A percentile compares a stretch with the other conserved stretches of the same genome.
phyloP scores from a whole-genome alignment of 1,140 invertebrate species.

The Zaprionus gabonicus region DNA sequence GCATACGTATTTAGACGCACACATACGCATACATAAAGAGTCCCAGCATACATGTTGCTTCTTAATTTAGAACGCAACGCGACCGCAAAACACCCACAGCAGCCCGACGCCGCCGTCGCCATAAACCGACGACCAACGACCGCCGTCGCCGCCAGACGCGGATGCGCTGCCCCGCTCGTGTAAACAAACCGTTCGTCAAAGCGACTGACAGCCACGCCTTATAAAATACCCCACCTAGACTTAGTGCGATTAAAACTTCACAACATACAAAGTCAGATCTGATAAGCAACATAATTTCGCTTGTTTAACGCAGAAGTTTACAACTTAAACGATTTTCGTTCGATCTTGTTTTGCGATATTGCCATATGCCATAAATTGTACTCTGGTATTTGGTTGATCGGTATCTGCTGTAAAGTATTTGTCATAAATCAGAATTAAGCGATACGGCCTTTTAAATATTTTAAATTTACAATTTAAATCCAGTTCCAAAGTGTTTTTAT shows the following conservation, averaged over 20 bases:
- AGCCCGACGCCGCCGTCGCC: conserved; percentile 13
- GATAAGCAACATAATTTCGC: conserved; percentile 25
- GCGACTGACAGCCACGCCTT: conserved; percentile 23
- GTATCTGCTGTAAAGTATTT: neutral
- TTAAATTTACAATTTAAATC: conserved; percentile 4
- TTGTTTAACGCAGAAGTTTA: conserved; percentile 7
- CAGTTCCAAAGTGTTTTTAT: neutral
- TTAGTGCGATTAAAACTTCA: conserved; percentile 67
- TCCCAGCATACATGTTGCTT: conserved; percentile 32
- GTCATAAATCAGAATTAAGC: conserved; percentile 3
- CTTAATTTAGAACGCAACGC: conserved; percentile 76
- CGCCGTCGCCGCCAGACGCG: conserved; percentile 4
- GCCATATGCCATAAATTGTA: neutral
- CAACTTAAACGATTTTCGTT: neutral
- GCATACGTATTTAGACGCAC: conserved; percentile 10
- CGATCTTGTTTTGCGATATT: neutral
- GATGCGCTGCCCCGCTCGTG: conserved; percentile 39
- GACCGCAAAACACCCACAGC: conserved; percentile 60
- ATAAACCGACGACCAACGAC: neutral
- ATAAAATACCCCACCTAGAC: conserved; percentile 50
- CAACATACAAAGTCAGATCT: conserved; percentile 15
- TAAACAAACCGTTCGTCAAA: conserved; percentile 74
- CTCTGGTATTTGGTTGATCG: neutral
- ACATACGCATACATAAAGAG: conserved; percentile 7
- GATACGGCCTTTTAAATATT: conserved; percentile 1